phyloP scores from a whole-genome alignment of 2,797 vertebrate genomes.

The Pelochelys cantorii region DNA sequence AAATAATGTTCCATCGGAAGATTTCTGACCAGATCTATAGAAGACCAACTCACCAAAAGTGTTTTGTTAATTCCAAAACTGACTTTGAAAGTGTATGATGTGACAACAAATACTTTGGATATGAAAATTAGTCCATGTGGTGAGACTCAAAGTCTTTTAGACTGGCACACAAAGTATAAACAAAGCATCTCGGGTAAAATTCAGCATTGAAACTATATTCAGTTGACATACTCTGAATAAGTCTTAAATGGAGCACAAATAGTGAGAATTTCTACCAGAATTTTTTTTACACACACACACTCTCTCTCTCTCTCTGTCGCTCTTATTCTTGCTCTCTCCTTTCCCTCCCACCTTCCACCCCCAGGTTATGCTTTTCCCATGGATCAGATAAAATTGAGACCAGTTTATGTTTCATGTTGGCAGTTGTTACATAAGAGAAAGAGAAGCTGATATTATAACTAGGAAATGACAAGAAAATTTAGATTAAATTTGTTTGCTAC shows the following conservation, averaged over 20 bases:
- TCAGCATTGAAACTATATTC: neutral
- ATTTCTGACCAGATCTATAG: neutral
- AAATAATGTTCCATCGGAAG: neutral
- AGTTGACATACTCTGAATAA: neutral
- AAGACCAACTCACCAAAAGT: neutral
- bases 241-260: neutral
- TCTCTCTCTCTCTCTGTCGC: too few relatives aligned
- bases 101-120: neutral
- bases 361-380: neutral
- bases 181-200: neutral
- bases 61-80: neutral
- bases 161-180: neutral
- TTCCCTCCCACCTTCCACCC: too few relatives aligned
- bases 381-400: conserved; percentile 24
- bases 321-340: too few relatives aligned
- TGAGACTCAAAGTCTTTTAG: neutral
- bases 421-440: conserved; percentile 3
- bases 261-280: conserved; percentile 8
- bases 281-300: too few relatives aligned
- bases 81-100: neutral
- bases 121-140: neutral
- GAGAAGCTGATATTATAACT: conserved; percentile 3
- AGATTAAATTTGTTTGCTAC: conserved; percentile 16
- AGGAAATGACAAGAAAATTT: conserved; percentile 28
- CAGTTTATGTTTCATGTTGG: conserved; percentile 24